phyloP scores from a whole-genome alignment of 2,797 vertebrate genomes.

The Kryptolebias ocellatus region DNA sequence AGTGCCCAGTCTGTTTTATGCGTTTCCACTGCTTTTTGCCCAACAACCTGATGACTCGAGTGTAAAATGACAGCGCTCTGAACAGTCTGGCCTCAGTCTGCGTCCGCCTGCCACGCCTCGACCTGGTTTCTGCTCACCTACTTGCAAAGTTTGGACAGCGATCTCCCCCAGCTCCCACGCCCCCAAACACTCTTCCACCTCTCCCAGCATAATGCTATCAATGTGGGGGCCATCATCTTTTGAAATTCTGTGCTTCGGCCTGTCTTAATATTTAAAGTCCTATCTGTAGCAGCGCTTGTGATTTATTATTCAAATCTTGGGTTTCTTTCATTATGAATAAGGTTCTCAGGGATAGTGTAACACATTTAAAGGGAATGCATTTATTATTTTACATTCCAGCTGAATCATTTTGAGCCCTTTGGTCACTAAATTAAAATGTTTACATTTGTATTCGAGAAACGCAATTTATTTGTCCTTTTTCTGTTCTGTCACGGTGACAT shows the following conservation, averaged over 20 bases:
- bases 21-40: not conserved
- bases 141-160: too few relatives aligned
- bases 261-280: slow-evolving; percentile 73
- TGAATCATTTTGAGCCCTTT: slow-evolving; percentile 52
- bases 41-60: not conserved
- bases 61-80: not conserved
- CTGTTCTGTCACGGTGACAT: slow-evolving; percentile 39
- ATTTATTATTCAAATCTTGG: slow-evolving; percentile 77
- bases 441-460: slow-evolving; percentile 67
- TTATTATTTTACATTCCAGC: slow-evolving; percentile 74
- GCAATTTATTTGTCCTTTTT: slow-evolving; percentile 37
- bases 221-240: slow-evolving; percentile 36
- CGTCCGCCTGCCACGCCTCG: not conserved
- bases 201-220: slow-evolving; percentile 26
- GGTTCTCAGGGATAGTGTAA: slow-evolving; percentile 85
- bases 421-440: slow-evolving; percentile 70
- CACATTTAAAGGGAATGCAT: slow-evolving; percentile 79
- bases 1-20: not conserved
- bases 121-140: not conserved
- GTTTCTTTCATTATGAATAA: slow-evolving; percentile 74
- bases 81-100: not conserved
- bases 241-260: slow-evolving; percentile 48
- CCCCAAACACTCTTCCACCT: slow-evolving; percentile 8
- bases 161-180: slow-evolving; percentile 12
- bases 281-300: slow-evolving; percentile 75